A percentile compares a stretch with the other conserved stretches of the same genome.
Conservation (phyloP, 2,888 invertebrate genomes). For the Rugalucina vietnamica region DNA sequence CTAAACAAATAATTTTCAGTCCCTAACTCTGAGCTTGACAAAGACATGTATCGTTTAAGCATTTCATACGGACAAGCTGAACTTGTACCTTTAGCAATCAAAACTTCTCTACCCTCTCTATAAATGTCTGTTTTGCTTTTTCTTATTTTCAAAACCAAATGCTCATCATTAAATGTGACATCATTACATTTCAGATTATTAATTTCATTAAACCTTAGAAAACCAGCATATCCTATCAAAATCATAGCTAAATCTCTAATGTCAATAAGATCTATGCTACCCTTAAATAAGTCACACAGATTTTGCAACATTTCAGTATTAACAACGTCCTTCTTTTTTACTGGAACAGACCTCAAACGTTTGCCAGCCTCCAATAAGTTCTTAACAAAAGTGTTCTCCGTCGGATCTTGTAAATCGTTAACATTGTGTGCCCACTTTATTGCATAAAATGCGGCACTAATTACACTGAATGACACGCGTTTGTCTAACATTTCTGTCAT, state of each 20-base stretch:
- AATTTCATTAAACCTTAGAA: conserved; percentile 25
- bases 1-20: neutral
- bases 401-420: conserved; percentile 21
- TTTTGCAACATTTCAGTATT: conserved; percentile 25
- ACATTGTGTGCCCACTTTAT: conserved; percentile 44
- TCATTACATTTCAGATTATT: neutral
- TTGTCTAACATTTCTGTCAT: conserved; percentile 11
- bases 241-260: conserved; percentile 34
- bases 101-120: conserved; percentile 10
- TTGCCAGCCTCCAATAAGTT: conserved; percentile 25
- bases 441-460: conserved; percentile 28
- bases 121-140: conserved; percentile 37
- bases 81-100: conserved; percentile 23
- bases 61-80: conserved; percentile 33
- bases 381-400: conserved; percentile 28
- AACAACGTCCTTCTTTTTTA: conserved; percentile 40
- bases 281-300: conserved; percentile 12
- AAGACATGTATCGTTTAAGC: too few relatives aligned
- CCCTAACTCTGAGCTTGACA: too few relatives aligned
- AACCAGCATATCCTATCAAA: conserved; percentile 30
- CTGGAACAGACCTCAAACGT: conserved; percentile 16
- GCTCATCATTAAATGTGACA: neutral
- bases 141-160: neutral
- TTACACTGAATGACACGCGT: neutral
- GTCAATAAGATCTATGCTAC: conserved; percentile 14